phyloP scores from a whole-genome alignment of 2,888 invertebrate genomes.

The Rotaria magnacalcarata region DNA sequence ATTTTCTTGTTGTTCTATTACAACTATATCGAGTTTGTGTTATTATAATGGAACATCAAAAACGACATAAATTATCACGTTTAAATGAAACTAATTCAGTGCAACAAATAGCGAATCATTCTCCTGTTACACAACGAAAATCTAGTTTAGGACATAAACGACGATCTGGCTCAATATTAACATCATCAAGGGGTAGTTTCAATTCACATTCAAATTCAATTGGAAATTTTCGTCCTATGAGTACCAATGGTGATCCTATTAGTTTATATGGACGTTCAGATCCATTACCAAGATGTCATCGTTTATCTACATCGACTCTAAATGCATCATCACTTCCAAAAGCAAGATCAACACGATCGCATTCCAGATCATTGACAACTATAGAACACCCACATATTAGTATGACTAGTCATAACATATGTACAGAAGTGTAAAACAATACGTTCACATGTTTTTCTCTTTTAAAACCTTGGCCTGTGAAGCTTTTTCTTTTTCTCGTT shows the following conservation, averaged over 20 bases:
- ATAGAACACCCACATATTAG: background rate
- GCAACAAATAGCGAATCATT: background rate
- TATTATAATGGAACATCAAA: constrained; percentile 15
- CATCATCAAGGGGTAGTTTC: background rate
- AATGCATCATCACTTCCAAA: background rate
- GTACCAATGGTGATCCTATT: background rate
- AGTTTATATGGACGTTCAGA: background rate
- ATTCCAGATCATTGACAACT: background rate
- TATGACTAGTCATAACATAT: background rate
- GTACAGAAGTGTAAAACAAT: constrained; percentile 8
- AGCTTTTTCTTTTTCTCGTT: background rate
- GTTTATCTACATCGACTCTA: background rate
- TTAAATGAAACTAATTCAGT: background rate
- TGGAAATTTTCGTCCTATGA: background rate
- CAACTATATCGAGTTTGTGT: constrained; percentile 73
- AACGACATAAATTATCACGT: background rate
- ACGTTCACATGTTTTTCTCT: background rate
- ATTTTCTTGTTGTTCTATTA: constrained; percentile 78
- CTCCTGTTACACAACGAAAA: background rate
- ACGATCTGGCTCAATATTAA: background rate
- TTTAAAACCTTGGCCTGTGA: background rate
- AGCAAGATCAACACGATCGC: background rate
- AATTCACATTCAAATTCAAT: background rate
- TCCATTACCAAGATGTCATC: constrained; percentile 9
- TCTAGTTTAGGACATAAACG: background rate